A percentile compares a stretch with the other conserved stretches of the same genome.
Evolutionary conservation across 2,113 vertebrate genomes (phyloP).

Genomic region (Typhlomys cinereus): DNA sequence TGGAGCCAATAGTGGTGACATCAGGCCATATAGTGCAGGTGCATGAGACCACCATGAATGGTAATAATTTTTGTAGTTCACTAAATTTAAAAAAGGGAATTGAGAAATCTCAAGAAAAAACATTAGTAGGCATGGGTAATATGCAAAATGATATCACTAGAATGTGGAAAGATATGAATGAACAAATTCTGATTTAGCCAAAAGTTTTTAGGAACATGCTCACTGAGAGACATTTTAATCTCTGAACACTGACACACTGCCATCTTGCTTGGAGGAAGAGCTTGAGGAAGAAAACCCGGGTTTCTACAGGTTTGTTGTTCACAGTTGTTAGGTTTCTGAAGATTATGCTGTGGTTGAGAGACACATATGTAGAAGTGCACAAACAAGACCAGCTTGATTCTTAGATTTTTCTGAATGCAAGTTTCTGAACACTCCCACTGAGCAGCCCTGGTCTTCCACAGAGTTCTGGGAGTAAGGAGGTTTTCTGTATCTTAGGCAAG

Average conservation of each 20-base stretch:
- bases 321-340: slow-evolving; percentile 51
- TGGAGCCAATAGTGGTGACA: neutral
- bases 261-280: neutral
- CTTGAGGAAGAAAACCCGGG: slow-evolving; percentile 17
- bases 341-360: slow-evolving; percentile 51
- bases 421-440: neutral
- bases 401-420: slow-evolving; percentile 39
- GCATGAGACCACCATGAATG: neutral
- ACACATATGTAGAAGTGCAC: slow-evolving; percentile 56
- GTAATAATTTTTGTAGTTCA: neutral
- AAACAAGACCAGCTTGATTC: slow-evolving; percentile 55
- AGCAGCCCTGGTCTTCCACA: neutral
- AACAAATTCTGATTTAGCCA: slow-evolving; percentile 44
- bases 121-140: slow-evolving; percentile 29
- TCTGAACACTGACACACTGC: neutral
- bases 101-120: slow-evolving; percentile 36
- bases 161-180: slow-evolving; percentile 56
- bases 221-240: slow-evolving; percentile 54
- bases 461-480: neutral
- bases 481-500: neutral
- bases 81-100: neutral
- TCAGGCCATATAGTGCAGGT: neutral
- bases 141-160: slow-evolving; percentile 43
- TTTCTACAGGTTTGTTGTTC: slow-evolving; percentile 51
- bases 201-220: slow-evolving; percentile 47